Conservation (phyloP, 2,888 invertebrate species). For the Lottia scabra region DNA sequence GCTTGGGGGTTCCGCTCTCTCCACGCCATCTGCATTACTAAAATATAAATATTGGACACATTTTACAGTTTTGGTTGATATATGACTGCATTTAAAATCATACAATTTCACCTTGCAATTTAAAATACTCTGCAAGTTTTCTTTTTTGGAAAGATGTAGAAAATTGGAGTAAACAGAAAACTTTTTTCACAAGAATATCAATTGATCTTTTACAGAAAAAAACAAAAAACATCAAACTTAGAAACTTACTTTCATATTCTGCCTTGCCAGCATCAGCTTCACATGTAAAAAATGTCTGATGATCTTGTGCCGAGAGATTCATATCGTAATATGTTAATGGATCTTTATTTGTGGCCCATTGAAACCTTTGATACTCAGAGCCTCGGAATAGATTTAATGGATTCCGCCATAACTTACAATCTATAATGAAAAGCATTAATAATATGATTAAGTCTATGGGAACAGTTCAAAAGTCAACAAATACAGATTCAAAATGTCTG, state of each 20-base stretch:
- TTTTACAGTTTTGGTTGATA: too few species aligned
- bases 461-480: too few species aligned
- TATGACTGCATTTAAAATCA: too few species aligned
- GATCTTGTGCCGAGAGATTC: slow-evolving; percentile 98
- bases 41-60: slow-evolving; percentile 21
- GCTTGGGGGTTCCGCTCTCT: slow-evolving; percentile 91
- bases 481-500: too few species aligned
- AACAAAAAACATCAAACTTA: too few species aligned
- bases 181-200: too few species aligned
- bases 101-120: too few species aligned
- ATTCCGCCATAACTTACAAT: slow-evolving; percentile 97
- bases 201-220: too few species aligned
- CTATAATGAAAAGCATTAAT: slow-evolving; percentile 68
- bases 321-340: slow-evolving; percentile 98
- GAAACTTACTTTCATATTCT: slow-evolving; percentile 82
- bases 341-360: slow-evolving; percentile 90
- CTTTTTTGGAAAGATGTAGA: too few species aligned
- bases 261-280: slow-evolving; percentile 88
- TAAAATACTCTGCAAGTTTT: too few species aligned
- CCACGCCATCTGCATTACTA: slow-evolving; percentile 95
- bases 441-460: too few species aligned
- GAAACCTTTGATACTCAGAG: slow-evolving; percentile 95
- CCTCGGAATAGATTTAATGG: slow-evolving; percentile 95
- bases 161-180: too few species aligned
- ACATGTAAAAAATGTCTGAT: slow-evolving; percentile 95